These are phyloP conservation scores for Anaspis maculata DNA, from an alignment of 2,888 invertebrate species.

Conservation along the genomic window DNA sequence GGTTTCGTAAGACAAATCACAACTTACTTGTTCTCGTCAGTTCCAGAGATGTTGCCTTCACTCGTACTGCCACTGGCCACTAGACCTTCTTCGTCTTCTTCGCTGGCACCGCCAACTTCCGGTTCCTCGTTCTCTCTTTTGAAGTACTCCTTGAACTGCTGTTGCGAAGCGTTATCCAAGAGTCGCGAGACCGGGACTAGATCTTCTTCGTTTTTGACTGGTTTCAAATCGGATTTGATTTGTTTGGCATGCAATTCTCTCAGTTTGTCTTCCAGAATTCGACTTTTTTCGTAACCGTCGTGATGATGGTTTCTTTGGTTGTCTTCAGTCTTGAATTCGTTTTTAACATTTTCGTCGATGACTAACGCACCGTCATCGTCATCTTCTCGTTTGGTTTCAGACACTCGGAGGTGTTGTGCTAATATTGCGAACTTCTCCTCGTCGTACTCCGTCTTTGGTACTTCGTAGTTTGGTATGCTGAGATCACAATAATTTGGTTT, in stretches of 20 bases:
- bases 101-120: conserved; percentile 40
- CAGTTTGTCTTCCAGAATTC: conserved; percentile 29
- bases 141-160: conserved; percentile 59
- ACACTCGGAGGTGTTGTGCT: conserved; percentile 60
- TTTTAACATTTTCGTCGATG: conserved; percentile 55
- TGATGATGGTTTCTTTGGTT: conserved; percentile 15
- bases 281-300: conserved; percentile 19
- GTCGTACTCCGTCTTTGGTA: conserved; percentile 29
- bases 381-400: conserved; percentile 47
- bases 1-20: conserved; percentile 1
- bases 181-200: conserved; percentile 71
- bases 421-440: conserved; percentile 66
- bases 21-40: conserved; percentile 68
- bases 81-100: conserved; percentile 71
- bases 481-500: conserved; percentile 31
- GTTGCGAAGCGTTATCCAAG: conserved; percentile 62
- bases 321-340: conserved; percentile 26
- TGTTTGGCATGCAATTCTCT: conserved; percentile 21
- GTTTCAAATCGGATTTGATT: conserved; percentile 19
- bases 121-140: conserved; percentile 46
- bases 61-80: conserved; percentile 71
- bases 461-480: conserved; percentile 33
- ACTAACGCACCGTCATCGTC: conserved; percentile 56
- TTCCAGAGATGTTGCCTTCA: conserved; percentile 75
- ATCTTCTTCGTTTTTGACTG: conserved; percentile 45